A percentile compares a stretch with the other conserved stretches of the same genome.
Evolutionary conservation across 2,797 vertebrate genomes (phyloP).

Genomic region (Neosalanx taihuensis): DNA sequence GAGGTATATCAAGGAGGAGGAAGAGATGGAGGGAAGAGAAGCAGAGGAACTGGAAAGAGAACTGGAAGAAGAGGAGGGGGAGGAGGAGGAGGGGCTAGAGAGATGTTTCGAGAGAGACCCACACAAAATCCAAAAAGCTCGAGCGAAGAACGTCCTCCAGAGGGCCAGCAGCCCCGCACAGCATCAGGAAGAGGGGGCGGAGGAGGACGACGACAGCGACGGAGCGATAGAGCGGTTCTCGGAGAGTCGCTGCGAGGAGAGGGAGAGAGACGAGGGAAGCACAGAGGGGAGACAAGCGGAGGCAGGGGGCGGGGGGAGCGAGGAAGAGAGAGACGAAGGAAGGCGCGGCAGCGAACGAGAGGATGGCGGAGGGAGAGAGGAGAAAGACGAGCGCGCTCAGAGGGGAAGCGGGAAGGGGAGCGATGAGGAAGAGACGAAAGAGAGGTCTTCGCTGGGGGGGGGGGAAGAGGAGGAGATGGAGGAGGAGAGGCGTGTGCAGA

Average conservation of each 20-base stretch:
- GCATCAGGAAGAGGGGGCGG: neutral
- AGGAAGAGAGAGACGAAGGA: neutral
- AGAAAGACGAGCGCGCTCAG: neutral
- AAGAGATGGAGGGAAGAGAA: too few relatives aligned
- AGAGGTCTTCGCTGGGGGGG: neutral
- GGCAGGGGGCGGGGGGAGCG: neutral
- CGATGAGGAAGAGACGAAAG: too few relatives aligned
- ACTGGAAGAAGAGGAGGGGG: too few relatives aligned
- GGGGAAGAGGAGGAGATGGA: neutral
- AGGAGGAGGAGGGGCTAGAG: too few relatives aligned
- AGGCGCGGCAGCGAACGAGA: neutral
- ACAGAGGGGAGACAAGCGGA: neutral
- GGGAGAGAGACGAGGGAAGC: neutral
- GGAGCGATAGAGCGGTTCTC: conserved; percentile 20
- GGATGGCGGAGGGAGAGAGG: neutral
- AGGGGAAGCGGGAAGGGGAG: too few relatives aligned
- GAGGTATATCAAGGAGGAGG: neutral
- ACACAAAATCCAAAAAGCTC: too few relatives aligned
- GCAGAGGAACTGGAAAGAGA: too few relatives aligned
- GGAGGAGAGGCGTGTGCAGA: neutral
- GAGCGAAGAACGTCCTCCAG: too few relatives aligned
- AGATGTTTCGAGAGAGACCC: too few relatives aligned
- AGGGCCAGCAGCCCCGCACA: too few relatives aligned
- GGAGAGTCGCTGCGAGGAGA: neutral
- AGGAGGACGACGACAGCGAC: neutral